Percentiles rank a stretch among this genome's conserved stretches.
Evolutionary conservation across 2,113 vertebrate species (phyloP).

Genomic region (Carassius auratus): DNA sequence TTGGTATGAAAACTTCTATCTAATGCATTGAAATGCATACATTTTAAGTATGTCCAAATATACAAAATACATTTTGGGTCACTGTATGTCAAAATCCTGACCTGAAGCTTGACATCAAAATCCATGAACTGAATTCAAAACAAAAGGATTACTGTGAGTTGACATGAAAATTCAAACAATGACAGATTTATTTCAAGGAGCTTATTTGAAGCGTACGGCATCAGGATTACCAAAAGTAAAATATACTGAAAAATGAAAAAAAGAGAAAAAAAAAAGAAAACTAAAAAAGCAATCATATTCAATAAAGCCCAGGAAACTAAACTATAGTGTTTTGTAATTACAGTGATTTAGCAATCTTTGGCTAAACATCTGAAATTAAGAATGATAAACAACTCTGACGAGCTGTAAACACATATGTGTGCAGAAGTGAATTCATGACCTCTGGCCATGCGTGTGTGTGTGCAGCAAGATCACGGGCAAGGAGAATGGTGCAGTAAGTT

Average conservation of each 20-base stretch:
- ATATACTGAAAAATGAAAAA: neutral
- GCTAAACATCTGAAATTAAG: neutral
- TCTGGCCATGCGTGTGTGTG: neutral
- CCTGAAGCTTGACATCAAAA: too few relatives aligned
- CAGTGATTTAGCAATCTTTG: neutral
- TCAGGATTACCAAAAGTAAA: neutral
- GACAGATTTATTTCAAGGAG: neutral
- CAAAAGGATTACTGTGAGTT: neutral
- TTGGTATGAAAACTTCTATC: neutral
- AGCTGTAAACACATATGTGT: neutral
- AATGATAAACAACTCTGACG: neutral
- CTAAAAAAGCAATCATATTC: neutral
- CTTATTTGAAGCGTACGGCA: neutral
- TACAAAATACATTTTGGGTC: neutral
- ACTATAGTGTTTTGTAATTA: constrained; percentile 2
- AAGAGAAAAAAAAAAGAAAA: too few relatives aligned
- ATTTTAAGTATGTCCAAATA: neutral
- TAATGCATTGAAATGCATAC: neutral
- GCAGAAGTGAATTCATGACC: too few relatives aligned
- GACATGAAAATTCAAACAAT: neutral
- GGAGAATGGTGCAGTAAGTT: neutral
- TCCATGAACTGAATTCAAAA: neutral
- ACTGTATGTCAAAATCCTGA: neutral
- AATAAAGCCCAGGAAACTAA: neutral
- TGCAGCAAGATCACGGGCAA: neutral